Conservation (phyloP, 1,140 invertebrate genomes). For the Calephelis nemesis region DNA sequence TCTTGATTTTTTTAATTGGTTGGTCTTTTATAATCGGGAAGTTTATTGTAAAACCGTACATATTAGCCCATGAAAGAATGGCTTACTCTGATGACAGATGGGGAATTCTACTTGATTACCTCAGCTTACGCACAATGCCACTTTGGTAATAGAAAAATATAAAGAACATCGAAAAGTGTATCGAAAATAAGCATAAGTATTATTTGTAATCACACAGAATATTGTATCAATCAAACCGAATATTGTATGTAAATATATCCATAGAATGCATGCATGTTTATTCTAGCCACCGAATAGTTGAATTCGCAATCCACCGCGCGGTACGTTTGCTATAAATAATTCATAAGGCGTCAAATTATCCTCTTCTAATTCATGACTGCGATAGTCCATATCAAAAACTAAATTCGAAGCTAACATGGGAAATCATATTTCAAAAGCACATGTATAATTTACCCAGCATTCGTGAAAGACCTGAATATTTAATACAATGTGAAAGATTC, state of each 20-base stretch:
- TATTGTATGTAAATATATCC: neutral
- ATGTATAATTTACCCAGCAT: neutral
- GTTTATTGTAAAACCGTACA: too few relatives aligned
- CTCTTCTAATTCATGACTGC: constrained; percentile 16
- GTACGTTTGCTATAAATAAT: constrained; percentile 25
- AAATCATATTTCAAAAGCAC: neutral
- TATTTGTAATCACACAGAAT: neutral
- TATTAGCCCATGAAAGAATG: too few relatives aligned
- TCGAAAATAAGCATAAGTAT: neutral
- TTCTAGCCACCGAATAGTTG: constrained; percentile 19
- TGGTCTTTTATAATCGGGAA: too few relatives aligned
- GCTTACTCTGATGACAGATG: too few relatives aligned
- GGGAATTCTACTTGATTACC: too few relatives aligned
- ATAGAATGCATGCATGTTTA: constrained; percentile 15
- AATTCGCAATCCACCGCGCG: constrained; percentile 20
- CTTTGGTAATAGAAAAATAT: too few relatives aligned
- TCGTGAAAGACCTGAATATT: too few relatives aligned
- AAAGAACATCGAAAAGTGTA: too few relatives aligned
- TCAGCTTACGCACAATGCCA: too few relatives aligned
- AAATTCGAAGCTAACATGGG: neutral
- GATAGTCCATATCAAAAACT: constrained; percentile 14
- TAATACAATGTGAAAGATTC: too few relatives aligned
- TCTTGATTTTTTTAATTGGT: too few relatives aligned
- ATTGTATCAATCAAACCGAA: neutral
- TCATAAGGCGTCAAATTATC: constrained; percentile 24